These are phyloP conservation scores for Hypena proboscidalis DNA, from an alignment of 2,888 invertebrate genomes.

Conservation along the genomic window DNA sequence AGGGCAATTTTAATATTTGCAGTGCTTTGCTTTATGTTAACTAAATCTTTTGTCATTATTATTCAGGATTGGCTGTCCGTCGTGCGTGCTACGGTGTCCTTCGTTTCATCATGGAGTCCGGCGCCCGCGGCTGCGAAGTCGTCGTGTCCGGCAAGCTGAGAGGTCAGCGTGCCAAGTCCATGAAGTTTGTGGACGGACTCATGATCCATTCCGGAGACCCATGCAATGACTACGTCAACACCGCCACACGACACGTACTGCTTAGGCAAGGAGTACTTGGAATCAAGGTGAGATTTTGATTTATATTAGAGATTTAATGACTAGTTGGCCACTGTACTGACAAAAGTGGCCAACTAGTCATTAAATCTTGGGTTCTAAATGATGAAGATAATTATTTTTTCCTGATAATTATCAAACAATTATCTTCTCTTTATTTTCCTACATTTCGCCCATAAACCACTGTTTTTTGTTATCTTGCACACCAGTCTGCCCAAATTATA, in stretches of 20 bases:
- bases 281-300: constrained; percentile 87
- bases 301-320: too few relatives aligned
- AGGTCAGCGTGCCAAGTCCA: constrained; percentile 99
- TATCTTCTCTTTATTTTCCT: too few relatives aligned
- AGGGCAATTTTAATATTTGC: too few relatives aligned
- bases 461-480: too few relatives aligned
- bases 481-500: too few relatives aligned
- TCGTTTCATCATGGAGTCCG: constrained; percentile 99
- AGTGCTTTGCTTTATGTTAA: neutral
- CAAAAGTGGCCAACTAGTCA: too few relatives aligned
- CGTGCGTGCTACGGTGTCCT: constrained; percentile 99
- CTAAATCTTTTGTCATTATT: too few relatives aligned
- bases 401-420: too few relatives aligned
- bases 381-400: too few relatives aligned
- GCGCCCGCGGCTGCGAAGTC: constrained; percentile 98
- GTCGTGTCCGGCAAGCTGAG: constrained; percentile 99
- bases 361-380: too few relatives aligned
- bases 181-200: constrained; percentile 99
- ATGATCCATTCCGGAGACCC: constrained; percentile 99
- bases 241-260: constrained; percentile 98
- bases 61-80: constrained; percentile 87
- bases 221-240: constrained; percentile 98
- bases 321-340: too few relatives aligned
- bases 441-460: too few relatives aligned
- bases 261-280: constrained; percentile 94